phyloP scores from a whole-genome alignment of 2,113 vertebrate species.

The Embiotoca jacksoni region DNA sequence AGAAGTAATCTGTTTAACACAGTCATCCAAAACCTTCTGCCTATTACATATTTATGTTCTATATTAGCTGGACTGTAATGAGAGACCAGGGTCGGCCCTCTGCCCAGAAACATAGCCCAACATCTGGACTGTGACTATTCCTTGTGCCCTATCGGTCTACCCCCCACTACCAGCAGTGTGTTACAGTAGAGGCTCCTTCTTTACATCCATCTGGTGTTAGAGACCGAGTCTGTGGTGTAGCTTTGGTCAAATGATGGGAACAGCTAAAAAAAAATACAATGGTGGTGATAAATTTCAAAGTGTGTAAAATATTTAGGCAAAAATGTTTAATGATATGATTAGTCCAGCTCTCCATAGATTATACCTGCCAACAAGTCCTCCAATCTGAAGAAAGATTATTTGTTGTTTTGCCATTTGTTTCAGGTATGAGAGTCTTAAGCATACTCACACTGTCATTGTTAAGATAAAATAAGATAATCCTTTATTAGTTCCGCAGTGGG shows the following conservation, averaged over 20 bases:
- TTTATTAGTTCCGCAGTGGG: too few species aligned
- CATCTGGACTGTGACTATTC: conserved; percentile 44
- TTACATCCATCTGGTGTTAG: conserved; percentile 4
- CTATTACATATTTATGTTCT: conserved; percentile 25
- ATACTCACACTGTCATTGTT: too few species aligned
- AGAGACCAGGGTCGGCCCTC: conserved; percentile 4
- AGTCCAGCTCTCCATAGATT: too few species aligned
- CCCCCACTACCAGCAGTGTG: neutral
- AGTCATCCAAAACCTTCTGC: neutral
- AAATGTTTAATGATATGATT: too few species aligned
- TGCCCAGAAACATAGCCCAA: conserved; percentile 44
- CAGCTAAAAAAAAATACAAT: too few species aligned
- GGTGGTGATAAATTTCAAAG: too few species aligned
- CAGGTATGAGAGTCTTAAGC: too few species aligned
- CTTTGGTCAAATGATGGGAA: too few species aligned
- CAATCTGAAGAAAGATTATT: neutral
- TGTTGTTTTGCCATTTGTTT: too few species aligned
- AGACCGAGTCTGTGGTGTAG: neutral
- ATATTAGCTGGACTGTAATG: conserved; percentile 40
- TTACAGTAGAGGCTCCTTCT: neutral
- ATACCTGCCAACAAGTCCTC: neutral
- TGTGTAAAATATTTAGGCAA: too few species aligned
- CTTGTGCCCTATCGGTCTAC: conserved; percentile 3
- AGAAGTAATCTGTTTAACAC: conserved; percentile 16
- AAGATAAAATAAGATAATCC: too few species aligned